A percentile compares a stretch with the other conserved stretches of the same genome.
Conservation (phyloP, 2,113 vertebrate genomes). For the Halcyon senegalensis region DNA sequence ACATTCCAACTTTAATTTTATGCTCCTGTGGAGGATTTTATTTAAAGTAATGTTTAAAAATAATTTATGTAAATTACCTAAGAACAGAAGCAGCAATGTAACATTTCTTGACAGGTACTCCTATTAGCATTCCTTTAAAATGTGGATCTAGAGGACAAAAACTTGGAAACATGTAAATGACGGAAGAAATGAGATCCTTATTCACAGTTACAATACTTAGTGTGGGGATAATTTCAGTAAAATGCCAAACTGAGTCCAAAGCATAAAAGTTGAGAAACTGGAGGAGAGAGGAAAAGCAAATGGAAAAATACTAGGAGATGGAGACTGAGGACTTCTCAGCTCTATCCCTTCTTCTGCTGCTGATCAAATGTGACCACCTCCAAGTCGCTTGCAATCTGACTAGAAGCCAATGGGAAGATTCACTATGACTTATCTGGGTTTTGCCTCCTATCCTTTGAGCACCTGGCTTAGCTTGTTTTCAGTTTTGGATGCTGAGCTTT, state of each 20-base stretch:
- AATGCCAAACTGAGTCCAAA: slow-evolving; percentile 6
- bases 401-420: background rate
- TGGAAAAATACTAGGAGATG: background rate
- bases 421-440: background rate
- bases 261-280: background rate
- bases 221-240: slow-evolving; percentile 10
- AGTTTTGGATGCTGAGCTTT: background rate
- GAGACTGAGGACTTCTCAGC: background rate
- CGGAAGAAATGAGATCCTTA: slow-evolving; percentile 40
- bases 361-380: background rate
- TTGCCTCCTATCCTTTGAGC: background rate
- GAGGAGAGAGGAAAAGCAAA: background rate
- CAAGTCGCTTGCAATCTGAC: background rate
- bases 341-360: background rate
- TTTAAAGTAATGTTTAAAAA: slow-evolving; percentile 56
- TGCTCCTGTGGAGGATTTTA: slow-evolving; percentile 59
- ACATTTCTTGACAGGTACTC: slow-evolving; percentile 54
- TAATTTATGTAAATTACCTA: slow-evolving; percentile 67
- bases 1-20: slow-evolving; percentile 39
- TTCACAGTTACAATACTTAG: background rate
- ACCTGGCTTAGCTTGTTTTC: background rate
- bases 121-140: slow-evolving; percentile 54
- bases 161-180: slow-evolving; percentile 48
- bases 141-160: slow-evolving; percentile 46
- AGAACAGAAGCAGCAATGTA: slow-evolving; percentile 61